These are phyloP conservation scores for Rhea americana DNA, from an alignment of 2,113 vertebrate species.

Conservation along the genomic window DNA sequence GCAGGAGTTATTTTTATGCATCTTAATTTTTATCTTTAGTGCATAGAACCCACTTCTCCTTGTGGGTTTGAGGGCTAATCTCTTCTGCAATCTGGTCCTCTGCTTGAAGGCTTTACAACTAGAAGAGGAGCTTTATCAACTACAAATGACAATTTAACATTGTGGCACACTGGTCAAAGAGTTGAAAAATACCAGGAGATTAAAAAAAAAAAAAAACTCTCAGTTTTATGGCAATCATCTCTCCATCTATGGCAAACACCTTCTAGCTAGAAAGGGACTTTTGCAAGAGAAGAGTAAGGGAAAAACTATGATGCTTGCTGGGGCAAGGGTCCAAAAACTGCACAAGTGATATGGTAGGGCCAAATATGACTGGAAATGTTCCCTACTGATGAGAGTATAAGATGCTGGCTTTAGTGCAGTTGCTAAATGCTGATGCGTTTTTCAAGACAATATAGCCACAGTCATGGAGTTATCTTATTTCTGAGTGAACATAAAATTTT, in stretches of 20 bases:
- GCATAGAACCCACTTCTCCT: neutral
- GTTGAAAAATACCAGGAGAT: neutral
- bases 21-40: neutral
- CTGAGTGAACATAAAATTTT: neutral
- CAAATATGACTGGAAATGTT: neutral
- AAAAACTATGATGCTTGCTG: neutral
- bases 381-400: neutral
- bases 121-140: neutral
- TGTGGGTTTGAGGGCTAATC: neutral
- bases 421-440: neutral
- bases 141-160: neutral
- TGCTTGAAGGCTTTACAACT: neutral
- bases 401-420: neutral
- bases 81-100: neutral
- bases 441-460: neutral
- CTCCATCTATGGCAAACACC: neutral
- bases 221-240: neutral
- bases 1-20: neutral
- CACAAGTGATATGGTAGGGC: neutral
- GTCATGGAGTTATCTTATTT: neutral
- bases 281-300: neutral
- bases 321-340: neutral
- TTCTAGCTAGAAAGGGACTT: neutral
- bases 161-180: neutral
- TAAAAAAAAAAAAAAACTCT: neutral